Evolutionary conservation across 2,113 vertebrate genomes (phyloP).

Genomic region (Cettia cetti): DNA sequence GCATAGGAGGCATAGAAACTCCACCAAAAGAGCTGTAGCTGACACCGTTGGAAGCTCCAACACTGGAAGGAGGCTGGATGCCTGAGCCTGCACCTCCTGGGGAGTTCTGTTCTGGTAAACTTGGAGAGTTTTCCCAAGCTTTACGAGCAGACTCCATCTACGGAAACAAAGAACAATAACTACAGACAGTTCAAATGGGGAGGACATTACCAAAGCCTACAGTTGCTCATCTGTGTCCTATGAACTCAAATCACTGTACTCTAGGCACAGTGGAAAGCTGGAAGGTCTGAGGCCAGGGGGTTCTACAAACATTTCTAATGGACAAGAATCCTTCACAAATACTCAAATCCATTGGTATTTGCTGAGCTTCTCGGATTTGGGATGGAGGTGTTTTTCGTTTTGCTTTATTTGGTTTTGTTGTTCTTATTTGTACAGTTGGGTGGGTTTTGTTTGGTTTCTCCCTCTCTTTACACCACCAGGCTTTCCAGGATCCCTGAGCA

Average conservation of each 20-base stretch:
- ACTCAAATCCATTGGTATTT: neutral
- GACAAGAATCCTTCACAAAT: neutral
- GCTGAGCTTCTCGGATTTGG: neutral
- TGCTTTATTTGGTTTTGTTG: neutral
- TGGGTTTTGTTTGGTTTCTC: neutral
- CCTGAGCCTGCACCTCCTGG: slow-evolving; percentile 81
- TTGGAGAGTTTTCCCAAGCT: slow-evolving; percentile 98
- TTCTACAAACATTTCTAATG: neutral
- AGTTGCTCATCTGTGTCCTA: neutral
- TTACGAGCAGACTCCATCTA: slow-evolving; percentile 99
- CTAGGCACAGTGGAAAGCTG: neutral
- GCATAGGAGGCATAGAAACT: slow-evolving; percentile 96
- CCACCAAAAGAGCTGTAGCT: slow-evolving; percentile 97
- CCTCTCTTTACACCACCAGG: neutral
- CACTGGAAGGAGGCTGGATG: slow-evolving; percentile 88
- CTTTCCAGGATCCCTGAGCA: neutral
- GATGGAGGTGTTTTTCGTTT: neutral
- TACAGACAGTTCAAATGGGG: neutral
- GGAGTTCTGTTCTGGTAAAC: slow-evolving; percentile 93
- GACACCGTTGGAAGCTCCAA: slow-evolving; percentile 89
- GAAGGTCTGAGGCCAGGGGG: neutral
- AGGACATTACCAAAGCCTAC: neutral
- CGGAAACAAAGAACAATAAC: neutral
- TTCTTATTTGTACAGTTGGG: neutral
- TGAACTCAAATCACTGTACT: neutral